phyloP scores from a whole-genome alignment of 37 sponge, comb jelly and placozoan species.

The Theonella swinhoei region DNA sequence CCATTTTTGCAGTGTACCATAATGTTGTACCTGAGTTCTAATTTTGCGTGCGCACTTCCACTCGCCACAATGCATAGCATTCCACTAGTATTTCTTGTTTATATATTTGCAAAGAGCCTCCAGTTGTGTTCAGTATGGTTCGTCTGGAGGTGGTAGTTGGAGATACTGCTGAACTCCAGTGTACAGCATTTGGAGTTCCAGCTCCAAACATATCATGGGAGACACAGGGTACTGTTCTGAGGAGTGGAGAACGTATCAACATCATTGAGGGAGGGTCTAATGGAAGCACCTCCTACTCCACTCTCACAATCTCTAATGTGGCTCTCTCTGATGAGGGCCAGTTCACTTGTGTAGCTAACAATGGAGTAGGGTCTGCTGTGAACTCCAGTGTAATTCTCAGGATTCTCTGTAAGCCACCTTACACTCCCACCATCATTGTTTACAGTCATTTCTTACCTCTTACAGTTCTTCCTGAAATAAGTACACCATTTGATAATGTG shows the following conservation, averaged over 20 bases:
- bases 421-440: not conserved
- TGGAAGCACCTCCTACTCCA: not conserved
- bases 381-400: not conserved
- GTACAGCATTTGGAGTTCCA: conserved; percentile 23
- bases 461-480: not conserved
- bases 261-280: too few relatives aligned
- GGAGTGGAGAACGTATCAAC: too few relatives aligned
- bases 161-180: not conserved
- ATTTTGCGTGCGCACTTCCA: not conserved
- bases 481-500: not conserved
- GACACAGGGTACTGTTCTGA: not conserved
- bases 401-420: not conserved
- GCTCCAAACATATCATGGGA: conserved; percentile 8
- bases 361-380: not conserved
- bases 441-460: not conserved
- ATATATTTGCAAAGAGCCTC: not conserved
- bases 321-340: not conserved
- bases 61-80: too few relatives aligned
- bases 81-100: not conserved
- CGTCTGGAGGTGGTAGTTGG: not conserved
- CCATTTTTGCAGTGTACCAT: too few relatives aligned
- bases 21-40: too few relatives aligned
- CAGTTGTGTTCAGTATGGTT: not conserved
- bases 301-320: not conserved
- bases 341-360: not conserved